Evolutionary conservation across 2,888 invertebrate species (phyloP).

Genomic region (Ephialtes manifestator): DNA sequence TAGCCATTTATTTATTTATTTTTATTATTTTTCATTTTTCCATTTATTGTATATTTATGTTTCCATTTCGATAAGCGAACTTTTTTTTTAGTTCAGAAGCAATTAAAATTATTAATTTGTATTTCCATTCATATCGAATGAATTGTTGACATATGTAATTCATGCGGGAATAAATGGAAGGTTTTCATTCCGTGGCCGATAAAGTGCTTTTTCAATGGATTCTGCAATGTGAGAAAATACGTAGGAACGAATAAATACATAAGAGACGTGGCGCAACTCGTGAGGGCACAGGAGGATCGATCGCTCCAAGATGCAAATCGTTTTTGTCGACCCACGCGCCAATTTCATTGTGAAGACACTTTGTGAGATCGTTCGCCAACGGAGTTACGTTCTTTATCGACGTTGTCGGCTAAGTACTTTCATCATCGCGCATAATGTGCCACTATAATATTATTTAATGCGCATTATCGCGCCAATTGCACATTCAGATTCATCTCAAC

Average conservation of each 20-base stretch:
- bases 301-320: constrained; percentile 58
- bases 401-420: neutral
- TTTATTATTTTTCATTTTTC: too few relatives aligned
- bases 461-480: neutral
- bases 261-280: constrained; percentile 35
- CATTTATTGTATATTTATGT: too few relatives aligned
- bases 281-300: constrained; percentile 35
- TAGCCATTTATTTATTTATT: too few relatives aligned
- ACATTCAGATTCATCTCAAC: neutral
- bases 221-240: constrained; percentile 19
- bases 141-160: neutral
- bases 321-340: constrained; percentile 61
- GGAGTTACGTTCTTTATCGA: constrained; percentile 7
- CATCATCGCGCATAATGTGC: neutral
- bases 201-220: neutral
- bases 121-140: neutral
- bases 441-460: neutral
- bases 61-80: neutral
- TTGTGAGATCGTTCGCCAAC: constrained; percentile 32
- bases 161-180: neutral
- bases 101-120: neutral
- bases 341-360: constrained; percentile 54
- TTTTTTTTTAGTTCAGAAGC: neutral
- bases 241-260: constrained; percentile 40
- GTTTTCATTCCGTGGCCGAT: neutral